Evolutionary conservation across 2,113 vertebrate genomes (phyloP).

Genomic region (Alligator sinensis): DNA sequence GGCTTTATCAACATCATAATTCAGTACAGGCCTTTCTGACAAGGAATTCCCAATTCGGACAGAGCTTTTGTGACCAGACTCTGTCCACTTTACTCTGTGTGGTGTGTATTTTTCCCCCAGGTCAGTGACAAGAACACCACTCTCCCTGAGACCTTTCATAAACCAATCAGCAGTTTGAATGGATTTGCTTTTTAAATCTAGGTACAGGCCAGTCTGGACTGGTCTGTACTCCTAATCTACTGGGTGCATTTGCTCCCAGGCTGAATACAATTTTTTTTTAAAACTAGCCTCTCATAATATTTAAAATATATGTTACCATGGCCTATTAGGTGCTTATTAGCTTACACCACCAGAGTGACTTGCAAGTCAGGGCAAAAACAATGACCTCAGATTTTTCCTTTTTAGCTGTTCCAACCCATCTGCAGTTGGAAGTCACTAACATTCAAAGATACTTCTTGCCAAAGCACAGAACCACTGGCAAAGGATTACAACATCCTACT

Average conservation of each 20-base stretch:
- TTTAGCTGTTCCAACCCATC: slow-evolving; percentile 8
- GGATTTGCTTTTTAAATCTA: too few relatives aligned
- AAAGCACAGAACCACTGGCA: slow-evolving; percentile 22
- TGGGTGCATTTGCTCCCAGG: too few relatives aligned
- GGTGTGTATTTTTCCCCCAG: background rate
- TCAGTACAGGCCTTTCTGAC: too few relatives aligned
- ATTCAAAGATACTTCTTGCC: background rate
- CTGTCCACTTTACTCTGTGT: too few relatives aligned
- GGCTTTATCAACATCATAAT: too few relatives aligned
- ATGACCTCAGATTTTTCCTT: background rate
- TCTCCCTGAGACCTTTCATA: background rate
- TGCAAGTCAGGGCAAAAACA: background rate
- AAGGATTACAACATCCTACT: background rate
- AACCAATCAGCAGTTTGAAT: background rate
- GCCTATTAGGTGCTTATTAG: background rate
- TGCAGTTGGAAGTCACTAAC: background rate
- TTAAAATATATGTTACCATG: background rate
- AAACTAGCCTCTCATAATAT: slow-evolving; percentile 6
- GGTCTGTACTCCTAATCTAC: too few relatives aligned
- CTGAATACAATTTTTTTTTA: background rate
- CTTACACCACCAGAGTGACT: slow-evolving; percentile 5
- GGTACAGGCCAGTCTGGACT: too few relatives aligned
- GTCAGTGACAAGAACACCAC: background rate
- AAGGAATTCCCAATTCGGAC: too few relatives aligned
- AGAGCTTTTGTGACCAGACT: too few relatives aligned